These are phyloP conservation scores for Trichonephila inaurata DNA, from an alignment of 1,140 invertebrate species.

Conservation along the genomic window DNA sequence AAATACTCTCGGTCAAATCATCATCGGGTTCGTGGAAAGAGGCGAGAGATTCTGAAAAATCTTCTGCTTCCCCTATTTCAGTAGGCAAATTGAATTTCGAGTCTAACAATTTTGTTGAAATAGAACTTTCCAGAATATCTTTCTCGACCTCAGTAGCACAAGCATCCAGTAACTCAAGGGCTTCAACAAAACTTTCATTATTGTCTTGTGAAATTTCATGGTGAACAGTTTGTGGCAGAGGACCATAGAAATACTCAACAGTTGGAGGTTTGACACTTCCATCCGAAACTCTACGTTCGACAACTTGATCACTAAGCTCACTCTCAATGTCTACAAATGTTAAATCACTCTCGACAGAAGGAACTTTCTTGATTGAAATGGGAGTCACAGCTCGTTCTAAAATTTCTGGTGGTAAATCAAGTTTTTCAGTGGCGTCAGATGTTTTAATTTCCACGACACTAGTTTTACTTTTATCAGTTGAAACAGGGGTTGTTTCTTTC, in stretches of 20 bases:
- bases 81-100: not conserved
- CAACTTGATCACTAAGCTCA: not conserved
- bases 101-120: not conserved
- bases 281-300: not conserved
- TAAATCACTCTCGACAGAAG: slow-evolving; percentile 53
- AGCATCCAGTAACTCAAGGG: slow-evolving; percentile 40
- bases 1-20: slow-evolving; percentile 32
- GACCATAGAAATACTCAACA: slow-evolving; percentile 70
- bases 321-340: slow-evolving; percentile 52
- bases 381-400: slow-evolving; percentile 67
- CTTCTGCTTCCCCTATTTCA: not conserved
- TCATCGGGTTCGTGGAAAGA: slow-evolving; percentile 35
- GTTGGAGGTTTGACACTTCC: slow-evolving; percentile 19
- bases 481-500: not conserved
- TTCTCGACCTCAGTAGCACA: not conserved
- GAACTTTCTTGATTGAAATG: slow-evolving; percentile 37
- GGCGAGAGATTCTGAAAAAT: slow-evolving; percentile 23
- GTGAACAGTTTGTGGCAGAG: slow-evolving; percentile 27
- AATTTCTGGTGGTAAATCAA: not conserved
- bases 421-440: not conserved
- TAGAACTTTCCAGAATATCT: not conserved
- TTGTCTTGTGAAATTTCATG: not conserved
- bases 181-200: slow-evolving; percentile 62
- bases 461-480: not conserved
- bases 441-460: not conserved